A percentile compares a stretch with the other conserved stretches of the same genome.
Evolutionary conservation across 2,113 vertebrate genomes (phyloP).

Genomic region (Ginglymostoma cirratum): DNA sequence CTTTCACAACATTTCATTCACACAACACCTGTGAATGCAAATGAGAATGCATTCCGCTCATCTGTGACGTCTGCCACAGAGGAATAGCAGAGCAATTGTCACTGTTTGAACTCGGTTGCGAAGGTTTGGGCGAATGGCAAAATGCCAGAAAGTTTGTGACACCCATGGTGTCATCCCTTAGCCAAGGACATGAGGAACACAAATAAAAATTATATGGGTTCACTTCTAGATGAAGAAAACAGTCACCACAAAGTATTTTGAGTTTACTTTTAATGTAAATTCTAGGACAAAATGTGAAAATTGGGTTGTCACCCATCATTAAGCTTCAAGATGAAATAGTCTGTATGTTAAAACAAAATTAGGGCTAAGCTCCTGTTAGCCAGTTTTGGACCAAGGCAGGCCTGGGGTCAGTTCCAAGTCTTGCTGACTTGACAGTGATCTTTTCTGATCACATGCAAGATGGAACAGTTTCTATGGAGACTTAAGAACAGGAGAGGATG

Average conservation of each 20-base stretch:
- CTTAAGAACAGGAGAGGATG: slow-evolving; percentile 7
- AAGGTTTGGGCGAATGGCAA: too few species aligned
- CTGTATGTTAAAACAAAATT: not conserved
- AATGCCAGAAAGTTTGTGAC: not conserved
- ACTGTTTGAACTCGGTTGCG: not conserved
- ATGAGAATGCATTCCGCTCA: not conserved
- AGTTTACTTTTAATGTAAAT: not conserved
- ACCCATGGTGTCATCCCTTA: not conserved
- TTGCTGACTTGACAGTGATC: slow-evolving; percentile 24
- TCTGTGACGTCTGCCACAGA: not conserved
- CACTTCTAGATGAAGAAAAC: not conserved
- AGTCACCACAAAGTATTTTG: not conserved
- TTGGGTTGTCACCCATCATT: not conserved
- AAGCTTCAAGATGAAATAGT: not conserved
- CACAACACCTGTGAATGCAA: not conserved
- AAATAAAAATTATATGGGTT: not conserved
- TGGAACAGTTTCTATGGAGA: not conserved
- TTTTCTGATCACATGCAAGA: not conserved
- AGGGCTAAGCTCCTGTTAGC: not conserved
- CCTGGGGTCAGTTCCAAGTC: not conserved
- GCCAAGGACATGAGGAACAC: not conserved
- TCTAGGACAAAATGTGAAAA: not conserved
- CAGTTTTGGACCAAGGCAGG: not conserved
- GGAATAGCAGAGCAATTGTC: not conserved
- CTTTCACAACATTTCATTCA: too few species aligned